Evolutionary conservation across 92 coral and sea anemone genomes (phyloP).

Genomic region (Montipora capitata): DNA sequence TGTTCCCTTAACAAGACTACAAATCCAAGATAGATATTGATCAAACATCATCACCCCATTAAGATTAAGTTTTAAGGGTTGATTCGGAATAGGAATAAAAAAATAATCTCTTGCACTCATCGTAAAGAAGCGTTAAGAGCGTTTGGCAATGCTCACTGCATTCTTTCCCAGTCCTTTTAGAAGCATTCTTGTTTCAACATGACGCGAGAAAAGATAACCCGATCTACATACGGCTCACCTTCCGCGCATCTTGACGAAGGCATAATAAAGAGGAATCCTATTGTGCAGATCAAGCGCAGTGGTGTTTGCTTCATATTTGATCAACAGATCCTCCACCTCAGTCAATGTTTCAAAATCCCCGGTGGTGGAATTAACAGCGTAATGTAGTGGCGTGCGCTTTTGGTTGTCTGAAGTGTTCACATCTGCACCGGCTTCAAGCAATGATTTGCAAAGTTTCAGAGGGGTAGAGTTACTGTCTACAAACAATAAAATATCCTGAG

Average conservation of each 20-base stretch:
- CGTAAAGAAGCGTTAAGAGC: no score
- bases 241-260: constrained; percentile 79
- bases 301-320: constrained; percentile 82
- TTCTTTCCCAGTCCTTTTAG: no score
- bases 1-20: no score
- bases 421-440: constrained; percentile 85
- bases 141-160: no score
- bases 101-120: no score
- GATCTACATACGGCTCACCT: constrained; percentile 15
- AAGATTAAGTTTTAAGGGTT: no score
- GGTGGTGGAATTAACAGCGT: constrained; percentile 83
- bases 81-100: no score
- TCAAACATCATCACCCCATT: no score
- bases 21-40: no score
- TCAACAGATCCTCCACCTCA: constrained; percentile 81
- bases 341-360: constrained; percentile 90
- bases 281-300: constrained; percentile 72
- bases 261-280: constrained; percentile 86
- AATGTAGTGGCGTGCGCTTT: constrained; percentile 82
- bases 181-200: no score
- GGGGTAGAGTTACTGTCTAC: constrained; percentile 59
- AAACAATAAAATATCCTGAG: background rate
- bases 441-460: constrained; percentile 54
- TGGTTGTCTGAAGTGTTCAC: constrained; percentile 76
- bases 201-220: no score